Base-by-base conservation (phyloP, 2,888 invertebrate genomes). In the Cistogaster globosa region DNA sequence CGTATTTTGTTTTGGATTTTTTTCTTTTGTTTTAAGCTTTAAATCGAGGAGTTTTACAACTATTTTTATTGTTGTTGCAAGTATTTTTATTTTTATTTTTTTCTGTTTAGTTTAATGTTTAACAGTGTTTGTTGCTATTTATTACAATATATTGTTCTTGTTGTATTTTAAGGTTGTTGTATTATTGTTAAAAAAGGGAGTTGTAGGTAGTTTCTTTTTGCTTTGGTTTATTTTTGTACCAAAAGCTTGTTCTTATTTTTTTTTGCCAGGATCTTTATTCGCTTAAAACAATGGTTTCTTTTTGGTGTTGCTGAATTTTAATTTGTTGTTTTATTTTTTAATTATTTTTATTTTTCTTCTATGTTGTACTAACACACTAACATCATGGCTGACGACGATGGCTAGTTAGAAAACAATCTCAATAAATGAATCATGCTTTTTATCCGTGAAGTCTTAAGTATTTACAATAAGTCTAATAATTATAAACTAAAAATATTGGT, bases 41-140 rank as follows among this genome's bases (percentile, higher is more conserved):
- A 84, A 81, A 74, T 82, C 75, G 85, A 85, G 80, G 79, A 86
- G 80, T 86, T 84, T 86, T 86, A 84, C 80, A 86, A 68, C 75
- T 78, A 71, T 78, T 75, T 83, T 78, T 85, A 69, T 79, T 76
- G 81, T 71, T 81, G 81, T 63, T 80, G 87, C 48, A 51, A 58
- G 57, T 76, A 55, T 22, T n/a, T n/a, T n/a, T n/a, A n/a, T n/a
- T n/a, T n/a, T n/a, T n/a, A 32, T 68, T 69, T 42, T 42, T 42
- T 81, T 72, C 75, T 79, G 71, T 82, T 87, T 81, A 83, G 67
- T 77, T 85, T 81, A 67, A 85, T 84, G 86, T 87, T 77, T 82
- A 87, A 83, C 78, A 80, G 80, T 84, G 79, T 86, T 84, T 80
- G 81, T 78, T 86, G 76, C 69, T 74, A 76, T 63, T 71, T 67